Evolutionary conservation across 2,888 invertebrate genomes (phyloP).

Genomic region (Stenodera caucasica): DNA sequence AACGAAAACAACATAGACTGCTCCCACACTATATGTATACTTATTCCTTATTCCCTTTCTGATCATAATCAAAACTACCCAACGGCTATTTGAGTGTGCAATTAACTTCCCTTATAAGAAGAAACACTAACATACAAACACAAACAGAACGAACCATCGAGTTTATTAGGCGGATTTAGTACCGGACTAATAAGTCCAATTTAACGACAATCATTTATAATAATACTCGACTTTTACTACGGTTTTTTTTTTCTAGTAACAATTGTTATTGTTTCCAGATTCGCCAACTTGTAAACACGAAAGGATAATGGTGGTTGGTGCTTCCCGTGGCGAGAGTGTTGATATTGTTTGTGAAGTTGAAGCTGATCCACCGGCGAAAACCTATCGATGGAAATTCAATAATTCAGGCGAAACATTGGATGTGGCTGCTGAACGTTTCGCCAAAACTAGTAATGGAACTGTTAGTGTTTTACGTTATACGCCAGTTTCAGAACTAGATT

Average conservation of each 20-base stretch:
- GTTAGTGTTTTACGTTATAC: conserved; percentile 68
- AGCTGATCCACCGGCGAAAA: conserved; percentile 87
- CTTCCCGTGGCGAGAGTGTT: conserved; percentile 83
- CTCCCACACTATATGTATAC: no score
- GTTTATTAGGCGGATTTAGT: conserved; percentile 16
- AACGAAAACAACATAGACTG: background rate
- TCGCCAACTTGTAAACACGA: conserved; percentile 79
- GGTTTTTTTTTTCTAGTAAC: no score
- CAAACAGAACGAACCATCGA: conserved; percentile 27
- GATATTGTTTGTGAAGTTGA: conserved; percentile 88
- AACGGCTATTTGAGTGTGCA: conserved; percentile 24
- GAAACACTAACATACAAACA: conserved; percentile 26
- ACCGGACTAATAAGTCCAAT: conserved; percentile 7
- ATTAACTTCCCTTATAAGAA: conserved; percentile 30
- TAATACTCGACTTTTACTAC: background rate
- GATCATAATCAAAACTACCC: conserved; percentile 33
- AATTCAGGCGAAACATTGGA: conserved; percentile 88
- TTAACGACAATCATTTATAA: background rate
- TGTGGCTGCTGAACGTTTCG: conserved; percentile 75
- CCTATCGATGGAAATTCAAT: conserved; percentile 94
- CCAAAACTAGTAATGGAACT: conserved; percentile 72
- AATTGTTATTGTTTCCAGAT: conserved; percentile 65
- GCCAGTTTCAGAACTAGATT: conserved; percentile 71
- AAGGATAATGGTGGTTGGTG: conserved; percentile 81
- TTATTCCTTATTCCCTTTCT: no score